Conservation (phyloP, 2,113 vertebrate genomes). For the Phrynosoma platyrhinos region DNA sequence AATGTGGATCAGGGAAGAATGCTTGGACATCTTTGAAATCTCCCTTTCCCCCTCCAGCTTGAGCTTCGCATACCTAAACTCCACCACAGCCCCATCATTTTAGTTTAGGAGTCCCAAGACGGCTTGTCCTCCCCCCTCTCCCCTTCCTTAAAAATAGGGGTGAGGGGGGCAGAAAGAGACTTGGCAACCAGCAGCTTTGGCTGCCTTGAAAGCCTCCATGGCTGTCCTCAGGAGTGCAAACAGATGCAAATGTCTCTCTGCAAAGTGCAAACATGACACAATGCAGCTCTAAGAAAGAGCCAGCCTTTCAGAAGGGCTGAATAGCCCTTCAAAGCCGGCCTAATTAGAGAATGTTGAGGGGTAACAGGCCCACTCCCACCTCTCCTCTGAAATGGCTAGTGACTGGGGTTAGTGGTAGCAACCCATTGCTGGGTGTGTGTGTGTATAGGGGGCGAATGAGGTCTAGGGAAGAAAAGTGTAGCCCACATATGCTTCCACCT, state of each 20-base stretch:
- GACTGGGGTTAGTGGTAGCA: conserved; percentile 48
- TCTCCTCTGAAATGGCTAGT: conserved; percentile 71
- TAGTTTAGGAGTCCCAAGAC: conserved; percentile 24
- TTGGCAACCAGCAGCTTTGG: conserved; percentile 70
- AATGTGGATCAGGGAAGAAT: conserved; percentile 63
- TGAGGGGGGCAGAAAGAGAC: no score
- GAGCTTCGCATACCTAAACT: conserved; percentile 67
- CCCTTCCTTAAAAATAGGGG: background rate
- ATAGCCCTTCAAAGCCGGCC: conserved; percentile 90
- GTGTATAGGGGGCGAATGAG: no score
- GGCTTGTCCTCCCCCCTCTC: background rate
- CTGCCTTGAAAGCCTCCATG: conserved; percentile 71
- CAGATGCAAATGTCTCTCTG: conserved; percentile 91
- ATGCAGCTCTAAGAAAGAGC: conserved; percentile 83
- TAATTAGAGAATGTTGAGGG: conserved; percentile 94
- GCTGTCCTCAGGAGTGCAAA: conserved; percentile 86
- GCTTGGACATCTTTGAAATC: conserved; percentile 63
- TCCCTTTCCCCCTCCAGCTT: background rate
- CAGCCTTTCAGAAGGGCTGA: conserved; percentile 80
- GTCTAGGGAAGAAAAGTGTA: conserved; percentile 12
- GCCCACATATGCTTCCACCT: background rate
- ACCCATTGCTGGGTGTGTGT: background rate
- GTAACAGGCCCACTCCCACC: conserved; percentile 83
- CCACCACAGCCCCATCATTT: conserved; percentile 23
- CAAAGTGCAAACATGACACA: conserved; percentile 90